These are phyloP conservation scores for Zootermopsis nevadensis DNA, from an alignment of 2,888 invertebrate genomes.

Conservation along the genomic window DNA sequence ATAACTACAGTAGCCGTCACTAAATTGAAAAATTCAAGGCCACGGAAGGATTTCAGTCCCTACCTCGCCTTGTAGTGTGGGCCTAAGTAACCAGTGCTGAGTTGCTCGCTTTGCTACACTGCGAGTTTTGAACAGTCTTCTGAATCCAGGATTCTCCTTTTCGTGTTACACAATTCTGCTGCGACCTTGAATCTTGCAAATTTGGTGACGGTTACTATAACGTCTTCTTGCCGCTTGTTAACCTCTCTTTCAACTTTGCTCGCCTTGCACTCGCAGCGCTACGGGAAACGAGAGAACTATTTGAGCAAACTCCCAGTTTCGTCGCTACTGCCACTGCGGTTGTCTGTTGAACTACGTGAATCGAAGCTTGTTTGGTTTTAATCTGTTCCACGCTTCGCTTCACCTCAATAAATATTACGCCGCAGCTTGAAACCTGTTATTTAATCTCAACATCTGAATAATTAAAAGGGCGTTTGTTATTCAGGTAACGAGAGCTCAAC, in stretches of 20 bases:
- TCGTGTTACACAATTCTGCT: too few species aligned
- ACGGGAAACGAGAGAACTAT: neutral
- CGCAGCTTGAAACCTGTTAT: constrained; percentile 24
- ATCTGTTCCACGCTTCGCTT: constrained; percentile 25
- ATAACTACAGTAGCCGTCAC: too few species aligned
- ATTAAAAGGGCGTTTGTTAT: constrained; percentile 45
- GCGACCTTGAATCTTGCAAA: too few species aligned
- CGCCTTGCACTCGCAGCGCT: neutral
- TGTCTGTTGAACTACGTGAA: neutral
- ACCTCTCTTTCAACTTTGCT: neutral
- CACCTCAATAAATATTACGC: constrained; percentile 32
- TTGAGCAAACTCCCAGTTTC: neutral
- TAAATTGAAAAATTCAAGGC: too few species aligned
- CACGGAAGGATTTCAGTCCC: too few species aligned
- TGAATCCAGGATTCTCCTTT: too few species aligned
- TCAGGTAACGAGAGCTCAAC: constrained; percentile 19
- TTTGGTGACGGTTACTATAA: too few species aligned
- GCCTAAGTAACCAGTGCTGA: too few species aligned
- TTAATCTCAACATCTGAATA: constrained; percentile 44
- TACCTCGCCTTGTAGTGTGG: too few species aligned
- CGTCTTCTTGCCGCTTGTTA: neutral
- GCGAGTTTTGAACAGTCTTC: too few species aligned
- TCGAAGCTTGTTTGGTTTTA: neutral
- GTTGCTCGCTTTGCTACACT: too few species aligned
- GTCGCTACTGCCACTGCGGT: constrained; percentile 10